Base-by-base conservation (phyloP, 2,888 invertebrate species). In the Geophilus truncorum region DNA sequence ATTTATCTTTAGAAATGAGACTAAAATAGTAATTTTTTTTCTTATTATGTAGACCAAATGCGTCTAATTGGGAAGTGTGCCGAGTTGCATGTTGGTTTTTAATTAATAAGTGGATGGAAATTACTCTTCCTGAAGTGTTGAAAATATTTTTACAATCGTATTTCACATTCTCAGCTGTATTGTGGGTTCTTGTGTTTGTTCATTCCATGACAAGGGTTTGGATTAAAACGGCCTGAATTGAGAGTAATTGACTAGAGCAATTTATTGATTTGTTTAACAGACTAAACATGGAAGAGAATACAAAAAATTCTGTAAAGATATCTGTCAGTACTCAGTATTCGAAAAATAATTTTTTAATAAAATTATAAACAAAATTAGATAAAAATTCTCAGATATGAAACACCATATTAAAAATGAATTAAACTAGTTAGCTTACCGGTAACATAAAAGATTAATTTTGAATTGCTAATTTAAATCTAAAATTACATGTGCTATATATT, bases 81-180 rank as follows among this genome's bases (percentile, higher is more conserved):
- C 10, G 70, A 70, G 10, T 70, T 15, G 70, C 70, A 70, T 4
- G 2, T 23, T 70, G 70, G 70, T 70, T 70, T 28, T 10, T 70
- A 70, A 70, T 70, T 25, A 25, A 70, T 28, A 70, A 70, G 10
- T 23, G 70, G 28, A 70, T 70, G 70, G 70, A 70, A 23, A 70
- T 70, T 70, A 70, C 70, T 25, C 70, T 70, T 25, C 70, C 70
- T n/a, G 70, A 70, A 70, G 28, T 70, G 6, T 28, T 70, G 70
- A 70, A 25, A 28, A 25, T 12, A 70, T 70, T 70, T 28, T 28
- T 70, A 28, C 70, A 70, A 25, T 28, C 28, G 10, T 70, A 70
- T 70, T 70, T 70, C 70, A 70, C 70, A 28, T 70, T 70, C 28
- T 70, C 70, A 28, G 70, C 70, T 70, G 70, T 70, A 28, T 5